These are phyloP conservation scores for Podarcis muralis DNA, from an alignment of 2,113 vertebrate species.

Conservation along the genomic window DNA sequence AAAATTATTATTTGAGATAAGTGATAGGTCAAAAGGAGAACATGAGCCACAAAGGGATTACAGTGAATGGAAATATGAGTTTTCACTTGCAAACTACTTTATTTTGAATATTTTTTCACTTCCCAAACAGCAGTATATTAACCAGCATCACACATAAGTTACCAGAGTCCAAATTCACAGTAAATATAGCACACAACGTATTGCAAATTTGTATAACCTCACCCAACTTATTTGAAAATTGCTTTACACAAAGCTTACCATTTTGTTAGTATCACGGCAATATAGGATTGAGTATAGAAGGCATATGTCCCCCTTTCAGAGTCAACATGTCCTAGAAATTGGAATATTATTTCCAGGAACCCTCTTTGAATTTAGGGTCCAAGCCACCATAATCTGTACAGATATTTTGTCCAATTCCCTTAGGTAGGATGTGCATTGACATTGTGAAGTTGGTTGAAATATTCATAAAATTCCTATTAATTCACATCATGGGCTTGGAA, in stretches of 20 bases:
- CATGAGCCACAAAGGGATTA: background rate
- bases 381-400: background rate
- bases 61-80: background rate
- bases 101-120: background rate
- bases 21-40: background rate
- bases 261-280: background rate
- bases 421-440: background rate
- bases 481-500: slow-evolving; percentile 2
- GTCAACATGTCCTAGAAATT: background rate
- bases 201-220: background rate
- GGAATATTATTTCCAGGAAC: background rate
- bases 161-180: background rate
- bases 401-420: background rate
- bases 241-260: background rate
- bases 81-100: background rate
- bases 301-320: background rate
- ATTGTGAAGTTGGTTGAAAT: background rate
- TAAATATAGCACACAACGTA: background rate
- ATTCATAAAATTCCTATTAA: background rate
- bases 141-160: background rate
- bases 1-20: background rate
- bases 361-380: background rate
- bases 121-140: background rate
- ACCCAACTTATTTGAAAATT: background rate
- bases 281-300: background rate